Base-by-base conservation (phyloP, 1,140 invertebrate genomes). In the Vanessa atalanta region DNA sequence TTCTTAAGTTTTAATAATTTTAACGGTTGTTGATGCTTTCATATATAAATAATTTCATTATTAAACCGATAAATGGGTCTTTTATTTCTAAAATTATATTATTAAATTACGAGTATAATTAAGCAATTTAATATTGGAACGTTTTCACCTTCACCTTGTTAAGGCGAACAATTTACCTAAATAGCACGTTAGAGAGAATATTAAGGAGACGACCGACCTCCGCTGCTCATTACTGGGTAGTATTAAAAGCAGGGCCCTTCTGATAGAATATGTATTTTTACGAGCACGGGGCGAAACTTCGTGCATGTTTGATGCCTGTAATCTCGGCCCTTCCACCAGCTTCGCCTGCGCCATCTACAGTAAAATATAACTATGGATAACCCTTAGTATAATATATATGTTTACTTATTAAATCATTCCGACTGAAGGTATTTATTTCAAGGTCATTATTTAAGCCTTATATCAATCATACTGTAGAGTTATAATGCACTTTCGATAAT, bases 201-300 rank as follows among this genome's bases (percentile, higher is more conserved):
- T 92, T 89, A 90, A 89, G 84, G 76, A 87, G 86, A 83, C 75
- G 60, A 79, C 73, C 87, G 86, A 89, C 87, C 85, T 85, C 81
- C 73, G 84, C 77, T 85, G 83, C 83, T 90, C 88, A 89, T 90
- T 92, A 88, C 83, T 48, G 80, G 61, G 72, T 66, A 76, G 85
- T 89, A 90, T 92, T 92, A 92, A 92, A 91, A 89, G 90, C 84
- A 73, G 76, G 76, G 81, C 80, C 83, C 83, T 86, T 86, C 82
- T 87, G 82, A 81, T 92, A 87, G 83, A 92, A 90, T 92, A 92
- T 92, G 90, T 88, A 92, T 92, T 92, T 92, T 92, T 92, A 92
- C 87, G 89, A 87, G 82, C 86, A 55, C 65, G 53, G 83, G 84
- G 86, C 83, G 80, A 73, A 72, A 70, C 43, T 76, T 88, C 83